A percentile compares a stretch with the other conserved stretches of the same genome.
These are phyloP conservation scores for Megaleporinus macrocephalus DNA, from an alignment of 2,113 vertebrate species.

Conservation along the genomic window DNA sequence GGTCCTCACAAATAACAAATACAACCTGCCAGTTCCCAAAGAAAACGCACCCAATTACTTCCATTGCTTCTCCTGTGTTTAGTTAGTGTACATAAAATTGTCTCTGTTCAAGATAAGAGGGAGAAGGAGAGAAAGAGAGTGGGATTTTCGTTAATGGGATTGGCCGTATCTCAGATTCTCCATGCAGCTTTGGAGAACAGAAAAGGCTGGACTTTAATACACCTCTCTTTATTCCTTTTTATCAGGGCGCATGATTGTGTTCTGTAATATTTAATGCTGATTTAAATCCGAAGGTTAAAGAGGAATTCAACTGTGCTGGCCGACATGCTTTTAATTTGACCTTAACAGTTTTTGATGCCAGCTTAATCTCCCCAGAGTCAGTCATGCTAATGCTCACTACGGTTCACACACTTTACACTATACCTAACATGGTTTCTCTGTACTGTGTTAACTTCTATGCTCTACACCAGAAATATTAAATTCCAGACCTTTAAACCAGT, in stretches of 20 bases:
- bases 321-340: too few relatives aligned
- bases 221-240: slow-evolving; percentile 6
- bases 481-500: too few relatives aligned
- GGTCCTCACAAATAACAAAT: slow-evolving; percentile 63
- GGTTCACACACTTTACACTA: neutral
- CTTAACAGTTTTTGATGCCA: too few relatives aligned
- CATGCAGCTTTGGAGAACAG: neutral
- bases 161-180: slow-evolving; percentile 21
- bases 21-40: slow-evolving; percentile 55
- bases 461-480: too few relatives aligned
- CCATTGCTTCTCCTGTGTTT: slow-evolving; percentile 51
- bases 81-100: slow-evolving; percentile 53
- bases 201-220: neutral
- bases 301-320: too few relatives aligned
- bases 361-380: neutral
- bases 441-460: too few relatives aligned
- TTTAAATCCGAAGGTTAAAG: neutral
- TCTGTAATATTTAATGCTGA: neutral
- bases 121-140: slow-evolving; percentile 3
- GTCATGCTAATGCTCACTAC: neutral
- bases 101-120: slow-evolving; percentile 10
- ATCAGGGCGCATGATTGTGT: neutral
- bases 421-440: neutral
- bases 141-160: slow-evolving; percentile 59
- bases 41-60: slow-evolving; percentile 67